Base-by-base conservation (phyloP, 2,113 vertebrate genomes). In the Misgurnus mizolepis region DNA sequence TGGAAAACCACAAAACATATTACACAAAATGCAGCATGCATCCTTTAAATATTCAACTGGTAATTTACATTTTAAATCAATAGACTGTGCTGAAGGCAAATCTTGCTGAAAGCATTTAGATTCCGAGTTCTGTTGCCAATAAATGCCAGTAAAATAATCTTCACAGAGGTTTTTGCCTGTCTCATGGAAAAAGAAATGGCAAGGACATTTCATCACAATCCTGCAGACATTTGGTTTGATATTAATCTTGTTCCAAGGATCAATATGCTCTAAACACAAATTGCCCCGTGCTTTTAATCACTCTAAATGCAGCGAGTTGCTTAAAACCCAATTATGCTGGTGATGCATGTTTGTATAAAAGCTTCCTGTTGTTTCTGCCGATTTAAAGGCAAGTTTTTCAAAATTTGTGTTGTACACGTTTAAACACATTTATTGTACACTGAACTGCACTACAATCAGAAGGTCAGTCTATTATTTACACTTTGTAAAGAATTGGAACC, bases 221-320 rank as follows among this genome's bases (percentile, higher is more conserved):
- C 77, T 67, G 65, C 9, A 76, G 58, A 79, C 66, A 61, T 83
- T 83, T 81, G 64, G 71, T 74, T 80, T 80, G 69, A 79, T 82
- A 78, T 83, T 83, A 83, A 80, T 81, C 82, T 81, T 80, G 73
- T 71, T 84, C 58, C 22, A 17, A 68, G 45, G 76, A 88, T 88
- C 87, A 79, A 84, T 88, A 83, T n/a, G 55, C 69, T 70, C 43
- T 73, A 67, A 79, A 65, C 27, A 67, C 41, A 69, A 79, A 74
- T 70, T 85, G 78, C 75, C 62, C 67, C 45, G 10, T 43, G 58
- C 65, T 77, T 83, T 78, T 83, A 88, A 82, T 88, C 67, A 70
- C 80, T 53, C 67, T 77, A 58, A 84, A 84, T 85, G 80, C 85
- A 65, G 65, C 12, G 34, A 74, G 62, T 82, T 85, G 75, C 70